A percentile compares a stretch with the other conserved stretches of the same genome.
phyloP scores from a whole-genome alignment of 2,888 invertebrate species.

The Rhagophthalmus giganteus region DNA sequence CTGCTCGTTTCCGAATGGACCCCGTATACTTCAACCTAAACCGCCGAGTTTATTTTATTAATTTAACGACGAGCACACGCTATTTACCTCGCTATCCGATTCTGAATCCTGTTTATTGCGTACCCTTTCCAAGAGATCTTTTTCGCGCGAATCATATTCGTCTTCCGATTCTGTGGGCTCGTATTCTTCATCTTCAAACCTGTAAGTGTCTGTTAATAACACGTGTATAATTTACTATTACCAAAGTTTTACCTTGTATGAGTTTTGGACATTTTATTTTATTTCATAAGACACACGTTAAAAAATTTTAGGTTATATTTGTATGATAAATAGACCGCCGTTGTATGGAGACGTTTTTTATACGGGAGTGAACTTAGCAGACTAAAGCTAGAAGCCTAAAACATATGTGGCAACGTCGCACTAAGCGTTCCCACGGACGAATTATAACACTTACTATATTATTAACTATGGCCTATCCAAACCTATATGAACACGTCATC shows the following conservation, averaged over 20 bases:
- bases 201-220: background rate
- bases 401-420: too few species aligned
- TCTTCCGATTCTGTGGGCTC: conserved; percentile 71
- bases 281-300: too few species aligned
- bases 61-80: too few species aligned
- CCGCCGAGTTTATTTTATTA: conserved; percentile 5
- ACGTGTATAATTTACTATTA: background rate
- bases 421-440: too few species aligned
- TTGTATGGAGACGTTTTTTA: too few species aligned
- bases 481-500: too few species aligned
- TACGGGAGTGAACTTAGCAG: too few species aligned
- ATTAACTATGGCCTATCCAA: too few species aligned
- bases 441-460: too few species aligned
- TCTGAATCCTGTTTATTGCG: conserved; percentile 59
- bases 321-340: too few species aligned
- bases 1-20: conserved; percentile 40
- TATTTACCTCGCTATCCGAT: conserved; percentile 59
- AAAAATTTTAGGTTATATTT: too few species aligned
- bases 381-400: too few species aligned
- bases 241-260: background rate
- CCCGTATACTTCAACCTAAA: conserved; percentile 42
- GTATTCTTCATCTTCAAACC: conserved; percentile 53
- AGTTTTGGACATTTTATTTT: background rate
- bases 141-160: conserved; percentile 70
- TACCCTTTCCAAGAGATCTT: conserved; percentile 63